Evolutionary conservation across 2,888 invertebrate genomes (phyloP), one percentile per base, ranked within the genome.

Genomic region (Papilio protenor): DNA sequence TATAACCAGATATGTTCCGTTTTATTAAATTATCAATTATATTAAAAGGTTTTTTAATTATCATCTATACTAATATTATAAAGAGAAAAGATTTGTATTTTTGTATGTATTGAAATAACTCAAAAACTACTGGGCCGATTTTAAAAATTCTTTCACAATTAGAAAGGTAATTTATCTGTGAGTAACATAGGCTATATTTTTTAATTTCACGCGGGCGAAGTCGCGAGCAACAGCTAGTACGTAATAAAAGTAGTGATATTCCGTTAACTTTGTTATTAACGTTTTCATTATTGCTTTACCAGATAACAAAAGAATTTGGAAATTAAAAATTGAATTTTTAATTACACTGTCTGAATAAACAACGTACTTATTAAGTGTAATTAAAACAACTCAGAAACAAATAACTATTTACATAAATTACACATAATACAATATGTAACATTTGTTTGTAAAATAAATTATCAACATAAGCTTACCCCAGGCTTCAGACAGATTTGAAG

Each of bases 371-470:
- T 33, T n/a, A 40, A 40, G 18, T 40, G 33, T 66, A 66, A 66
- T 66, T 66, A 40, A 64, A 33, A 40, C 23, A 27, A 61, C 18
- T 40, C 8, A 11, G 27, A 18, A 66, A 66, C 10, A 66, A 33
- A 64, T 64, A 5, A 64, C 64, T 64, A 66, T 66, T 33, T 18
- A 66, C 11, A 66, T 40, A 18, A 66, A 40, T 40, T 23, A 23
- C 4, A 61, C 16, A 64, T 18, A 18, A 33, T 40, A 40, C 11
- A 66, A 40, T n/a, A 71, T 64, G 64, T 75, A 66, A 52, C 27
- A 66, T 66, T 33, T 75, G 49, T 47, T 61, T 49, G 75, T 21
- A 52, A 75, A 52, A 75, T 75, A 75, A 75, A 66, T 75, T 75
- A 75, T 75, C 75, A 75, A 75, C 64, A 49, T 66, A 64, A 52